These are phyloP conservation scores for Hypanus sabinus DNA, from an alignment of 2,113 vertebrate genomes.

Conservation along the genomic window DNA sequence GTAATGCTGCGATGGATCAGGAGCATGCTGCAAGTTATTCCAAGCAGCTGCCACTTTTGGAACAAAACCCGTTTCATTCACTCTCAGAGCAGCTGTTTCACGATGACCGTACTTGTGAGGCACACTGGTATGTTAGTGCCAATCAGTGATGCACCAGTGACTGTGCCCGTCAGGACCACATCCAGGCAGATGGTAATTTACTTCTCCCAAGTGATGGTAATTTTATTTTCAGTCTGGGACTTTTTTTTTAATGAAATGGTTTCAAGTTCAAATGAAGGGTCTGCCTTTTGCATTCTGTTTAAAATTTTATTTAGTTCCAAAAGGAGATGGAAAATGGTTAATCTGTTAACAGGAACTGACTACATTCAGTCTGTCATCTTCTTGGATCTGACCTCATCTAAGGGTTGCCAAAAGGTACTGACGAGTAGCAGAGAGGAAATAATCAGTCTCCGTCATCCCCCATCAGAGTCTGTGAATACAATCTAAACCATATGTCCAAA, in stretches of 20 bases:
- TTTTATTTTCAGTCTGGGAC: not conserved
- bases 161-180: not conserved
- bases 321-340: slow-evolving; percentile 12
- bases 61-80: too few relatives aligned
- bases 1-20: too few relatives aligned
- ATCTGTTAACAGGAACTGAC: slow-evolving; percentile 26
- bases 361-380: slow-evolving; percentile 31
- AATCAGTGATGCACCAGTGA: not conserved
- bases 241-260: not conserved
- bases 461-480: not conserved
- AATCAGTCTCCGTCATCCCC: slow-evolving; percentile 2
- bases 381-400: not conserved
- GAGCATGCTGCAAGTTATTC: too few relatives aligned
- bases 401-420: not conserved
- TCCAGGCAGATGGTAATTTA: not conserved
- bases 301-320: not conserved
- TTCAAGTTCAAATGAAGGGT: slow-evolving; percentile 15
- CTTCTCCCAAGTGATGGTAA: not conserved
- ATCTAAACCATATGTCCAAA: slow-evolving; percentile 28
- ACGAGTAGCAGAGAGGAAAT: slow-evolving; percentile 24
- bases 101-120: too few relatives aligned
- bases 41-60: too few relatives aligned
- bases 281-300: not conserved
- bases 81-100: too few relatives aligned
- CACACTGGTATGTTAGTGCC: not conserved